Conservation (phyloP, 2,888 invertebrate genomes). For the Acanthosoma haemorrhoidale region DNA sequence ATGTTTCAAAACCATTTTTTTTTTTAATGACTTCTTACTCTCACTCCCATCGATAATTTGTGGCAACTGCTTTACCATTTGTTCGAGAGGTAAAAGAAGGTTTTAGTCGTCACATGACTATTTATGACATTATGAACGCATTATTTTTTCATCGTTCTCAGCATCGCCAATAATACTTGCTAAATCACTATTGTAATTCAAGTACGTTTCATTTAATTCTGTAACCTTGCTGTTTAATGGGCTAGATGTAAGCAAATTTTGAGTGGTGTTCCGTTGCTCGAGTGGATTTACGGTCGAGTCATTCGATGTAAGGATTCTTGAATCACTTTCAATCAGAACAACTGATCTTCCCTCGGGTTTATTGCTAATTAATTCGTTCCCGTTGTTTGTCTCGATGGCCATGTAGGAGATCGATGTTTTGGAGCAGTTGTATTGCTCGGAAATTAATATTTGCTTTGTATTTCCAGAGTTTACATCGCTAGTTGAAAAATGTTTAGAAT, state of each 20-base stretch:
- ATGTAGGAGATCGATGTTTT: too few species aligned
- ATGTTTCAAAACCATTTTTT: too few species aligned
- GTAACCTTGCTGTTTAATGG: background rate
- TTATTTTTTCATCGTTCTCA: background rate
- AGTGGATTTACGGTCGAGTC: background rate
- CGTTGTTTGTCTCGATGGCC: background rate
- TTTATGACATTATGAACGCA: background rate
- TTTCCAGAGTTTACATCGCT: too few species aligned
- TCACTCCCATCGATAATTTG: too few species aligned
- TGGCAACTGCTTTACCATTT: too few species aligned
- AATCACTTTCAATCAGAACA: background rate
- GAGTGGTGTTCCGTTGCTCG: background rate
- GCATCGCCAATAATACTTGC: background rate
- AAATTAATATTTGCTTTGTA: too few species aligned
- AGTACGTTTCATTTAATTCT: background rate
- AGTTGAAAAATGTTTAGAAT: too few species aligned
- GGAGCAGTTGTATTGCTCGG: too few species aligned
- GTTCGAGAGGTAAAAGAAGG: background rate
- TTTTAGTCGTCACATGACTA: background rate
- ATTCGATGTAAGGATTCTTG: background rate
- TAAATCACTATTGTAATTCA: background rate
- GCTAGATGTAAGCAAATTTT: background rate
- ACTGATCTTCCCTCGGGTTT: background rate
- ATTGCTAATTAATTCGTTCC: background rate
- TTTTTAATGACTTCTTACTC: too few species aligned